Evolutionary conservation across 2,797 vertebrate species (phyloP).

Genomic region (Myotis findleyi): DNA sequence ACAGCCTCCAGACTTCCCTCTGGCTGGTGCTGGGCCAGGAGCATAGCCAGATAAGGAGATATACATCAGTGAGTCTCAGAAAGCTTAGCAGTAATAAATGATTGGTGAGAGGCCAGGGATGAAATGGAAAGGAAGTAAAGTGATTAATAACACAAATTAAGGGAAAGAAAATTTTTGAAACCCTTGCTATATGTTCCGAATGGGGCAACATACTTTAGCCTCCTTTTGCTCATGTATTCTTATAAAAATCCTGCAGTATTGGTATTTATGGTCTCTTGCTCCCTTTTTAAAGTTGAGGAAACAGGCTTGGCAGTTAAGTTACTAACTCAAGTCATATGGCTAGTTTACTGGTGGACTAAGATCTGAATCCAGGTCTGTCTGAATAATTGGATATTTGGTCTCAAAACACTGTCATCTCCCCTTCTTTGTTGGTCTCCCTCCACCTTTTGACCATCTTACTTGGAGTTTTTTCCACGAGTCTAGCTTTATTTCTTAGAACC

Average conservation of each 20-base stretch:
- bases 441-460: background rate
- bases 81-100: background rate
- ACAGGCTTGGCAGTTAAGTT: background rate
- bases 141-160: background rate
- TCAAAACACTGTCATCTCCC: background rate
- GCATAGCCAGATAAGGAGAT: background rate
- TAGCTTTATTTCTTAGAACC: background rate
- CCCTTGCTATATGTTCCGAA: background rate
- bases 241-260: background rate
- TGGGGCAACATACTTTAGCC: background rate
- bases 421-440: background rate
- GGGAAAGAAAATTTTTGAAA: background rate
- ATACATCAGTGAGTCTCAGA: background rate
- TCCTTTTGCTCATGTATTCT: background rate
- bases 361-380: background rate
- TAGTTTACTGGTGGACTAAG: background rate
- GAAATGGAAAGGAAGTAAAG: background rate
- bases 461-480: background rate
- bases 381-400: background rate
- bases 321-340: background rate
- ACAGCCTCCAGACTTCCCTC: background rate
- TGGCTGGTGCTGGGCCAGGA: conserved; percentile 10
- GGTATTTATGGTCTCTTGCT: background rate
- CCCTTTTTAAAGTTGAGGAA: background rate
- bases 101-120: background rate